These are phyloP conservation scores for Lymantria dispar DNA, from an alignment of 2,888 invertebrate species.

Conservation along the genomic window DNA sequence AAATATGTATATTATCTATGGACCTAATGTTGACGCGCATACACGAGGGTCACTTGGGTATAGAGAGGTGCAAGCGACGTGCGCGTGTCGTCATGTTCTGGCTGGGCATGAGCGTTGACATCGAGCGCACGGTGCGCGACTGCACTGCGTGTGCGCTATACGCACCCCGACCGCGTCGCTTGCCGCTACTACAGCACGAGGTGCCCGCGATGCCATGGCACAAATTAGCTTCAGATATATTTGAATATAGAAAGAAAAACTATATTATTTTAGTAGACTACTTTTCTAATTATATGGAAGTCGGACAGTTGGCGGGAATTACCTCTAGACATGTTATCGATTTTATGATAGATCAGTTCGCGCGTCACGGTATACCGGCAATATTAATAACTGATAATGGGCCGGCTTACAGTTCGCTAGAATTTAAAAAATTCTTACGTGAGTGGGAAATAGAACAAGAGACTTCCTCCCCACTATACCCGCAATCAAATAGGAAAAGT, in stretches of 20 bases:
- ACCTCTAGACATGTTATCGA: constrained; percentile 14
- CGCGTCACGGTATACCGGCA: neutral
- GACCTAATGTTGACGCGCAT: constrained; percentile 23
- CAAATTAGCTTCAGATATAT: too few species aligned
- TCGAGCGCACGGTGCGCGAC: constrained; percentile 21
- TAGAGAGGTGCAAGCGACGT: too few species aligned
- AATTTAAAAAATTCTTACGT: too few species aligned
- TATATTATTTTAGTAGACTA: constrained; percentile 23
- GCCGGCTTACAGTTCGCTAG: too few species aligned
- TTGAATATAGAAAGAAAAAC: constrained; percentile 16
- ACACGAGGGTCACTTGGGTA: constrained; percentile 37
- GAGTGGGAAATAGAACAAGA: too few species aligned
- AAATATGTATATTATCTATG: too few species aligned
- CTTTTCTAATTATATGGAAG: constrained; percentile 20
- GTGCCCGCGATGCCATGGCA: constrained; percentile 14
- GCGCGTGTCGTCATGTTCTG: constrained; percentile 37
- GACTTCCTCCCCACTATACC: too few species aligned
- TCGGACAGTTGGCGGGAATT: neutral
- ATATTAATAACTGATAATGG: constrained; percentile 16
- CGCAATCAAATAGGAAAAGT: too few species aligned
- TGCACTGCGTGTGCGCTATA: constrained; percentile 21
- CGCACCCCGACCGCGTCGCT: constrained; percentile 10
- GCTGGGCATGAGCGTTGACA: constrained; percentile 29
- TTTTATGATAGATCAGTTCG: neutral
- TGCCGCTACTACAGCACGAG: constrained; percentile 15